A percentile compares a stretch with the other conserved stretches of the same genome.
Evolutionary conservation across 2,888 invertebrate species (phyloP).

Genomic region (Xestia xanthographa): DNA sequence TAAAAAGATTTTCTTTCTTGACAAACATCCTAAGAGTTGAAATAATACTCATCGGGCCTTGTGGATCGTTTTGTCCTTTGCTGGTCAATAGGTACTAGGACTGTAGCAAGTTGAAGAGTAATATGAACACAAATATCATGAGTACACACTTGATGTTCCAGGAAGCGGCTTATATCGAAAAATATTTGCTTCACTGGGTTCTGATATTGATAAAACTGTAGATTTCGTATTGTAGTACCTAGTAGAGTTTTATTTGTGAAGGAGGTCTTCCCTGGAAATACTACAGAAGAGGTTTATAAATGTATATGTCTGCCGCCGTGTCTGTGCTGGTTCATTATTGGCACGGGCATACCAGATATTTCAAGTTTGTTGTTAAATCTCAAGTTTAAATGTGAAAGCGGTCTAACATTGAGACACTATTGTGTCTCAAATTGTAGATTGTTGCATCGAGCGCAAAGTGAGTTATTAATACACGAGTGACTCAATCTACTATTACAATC

Average conservation of each 20-base stretch:
- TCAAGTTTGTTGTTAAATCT: too few species aligned
- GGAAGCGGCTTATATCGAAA: slow-evolving; percentile 6
- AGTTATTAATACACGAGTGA: too few species aligned
- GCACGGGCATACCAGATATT: too few species aligned
- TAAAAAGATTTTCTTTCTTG: neutral
- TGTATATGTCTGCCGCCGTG: too few species aligned
- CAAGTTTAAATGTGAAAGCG: too few species aligned
- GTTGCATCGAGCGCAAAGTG: too few species aligned
- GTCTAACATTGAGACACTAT: too few species aligned
- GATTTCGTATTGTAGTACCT: neutral
- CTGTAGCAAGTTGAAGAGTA: slow-evolving; percentile 13
- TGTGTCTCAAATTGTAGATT: too few species aligned
- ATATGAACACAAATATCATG: slow-evolving; percentile 29
- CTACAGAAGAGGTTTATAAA: neutral
- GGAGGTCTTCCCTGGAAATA: neutral
- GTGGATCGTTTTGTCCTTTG: neutral
- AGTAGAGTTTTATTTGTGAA: neutral
- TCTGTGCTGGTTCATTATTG: too few species aligned
- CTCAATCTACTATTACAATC: too few species aligned
- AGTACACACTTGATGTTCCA: slow-evolving; percentile 5
- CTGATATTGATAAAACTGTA: slow-evolving; percentile 4
- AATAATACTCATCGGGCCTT: neutral
- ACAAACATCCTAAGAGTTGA: neutral
- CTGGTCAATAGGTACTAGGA: slow-evolving; percentile 8
- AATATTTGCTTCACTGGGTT: slow-evolving; percentile 12